A percentile compares a stretch with the other conserved stretches of the same genome.
Evolutionary conservation across 2,888 invertebrate species (phyloP).

Genomic region (Linnaemya vulpina): DNA sequence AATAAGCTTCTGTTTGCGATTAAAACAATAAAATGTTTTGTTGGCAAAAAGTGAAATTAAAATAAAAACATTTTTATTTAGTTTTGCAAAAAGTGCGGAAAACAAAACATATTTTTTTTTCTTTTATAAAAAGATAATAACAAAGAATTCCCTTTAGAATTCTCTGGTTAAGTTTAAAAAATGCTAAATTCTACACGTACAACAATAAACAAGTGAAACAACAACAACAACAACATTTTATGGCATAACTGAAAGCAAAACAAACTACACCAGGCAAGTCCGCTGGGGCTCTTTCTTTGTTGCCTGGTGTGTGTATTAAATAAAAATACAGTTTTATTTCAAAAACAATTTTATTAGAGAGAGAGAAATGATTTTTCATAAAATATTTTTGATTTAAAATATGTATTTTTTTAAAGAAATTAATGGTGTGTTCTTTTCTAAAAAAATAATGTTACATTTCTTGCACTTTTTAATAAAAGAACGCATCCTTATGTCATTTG

Average conservation of each 20-base stretch:
- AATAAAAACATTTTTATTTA: slow-evolving; percentile 28
- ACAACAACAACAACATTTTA: slow-evolving; percentile 54
- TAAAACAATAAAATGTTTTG: slow-evolving; percentile 10
- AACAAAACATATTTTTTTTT: slow-evolving; percentile 58
- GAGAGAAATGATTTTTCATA: too few relatives aligned
- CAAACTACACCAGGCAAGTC: slow-evolving; percentile 13
- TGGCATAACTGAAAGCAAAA: slow-evolving; percentile 1
- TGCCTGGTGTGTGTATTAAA: neutral
- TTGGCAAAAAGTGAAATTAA: slow-evolving; percentile 46
- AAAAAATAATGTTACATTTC: too few relatives aligned
- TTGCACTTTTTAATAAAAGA: too few relatives aligned
- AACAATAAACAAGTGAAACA: slow-evolving; percentile 55
- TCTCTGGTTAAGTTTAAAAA: slow-evolving; percentile 46
- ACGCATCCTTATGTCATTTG: too few relatives aligned
- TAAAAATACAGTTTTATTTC: neutral
- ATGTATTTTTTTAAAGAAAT: too few relatives aligned
- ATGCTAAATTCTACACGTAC: slow-evolving; percentile 34
- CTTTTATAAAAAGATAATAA: slow-evolving; percentile 64
- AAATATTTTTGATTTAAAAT: too few relatives aligned
- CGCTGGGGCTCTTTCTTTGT: slow-evolving; percentile 46
- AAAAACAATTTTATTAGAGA: neutral
- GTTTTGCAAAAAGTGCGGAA: slow-evolving; percentile 21
- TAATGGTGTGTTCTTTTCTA: too few relatives aligned
- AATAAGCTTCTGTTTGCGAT: neutral
- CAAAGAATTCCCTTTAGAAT: slow-evolving; percentile 50